A percentile compares a stretch with the other conserved stretches of the same genome.
These are phyloP conservation scores for Rhyacophila evoluta DNA, from an alignment of 2,888 invertebrate species.

Conservation along the genomic window DNA sequence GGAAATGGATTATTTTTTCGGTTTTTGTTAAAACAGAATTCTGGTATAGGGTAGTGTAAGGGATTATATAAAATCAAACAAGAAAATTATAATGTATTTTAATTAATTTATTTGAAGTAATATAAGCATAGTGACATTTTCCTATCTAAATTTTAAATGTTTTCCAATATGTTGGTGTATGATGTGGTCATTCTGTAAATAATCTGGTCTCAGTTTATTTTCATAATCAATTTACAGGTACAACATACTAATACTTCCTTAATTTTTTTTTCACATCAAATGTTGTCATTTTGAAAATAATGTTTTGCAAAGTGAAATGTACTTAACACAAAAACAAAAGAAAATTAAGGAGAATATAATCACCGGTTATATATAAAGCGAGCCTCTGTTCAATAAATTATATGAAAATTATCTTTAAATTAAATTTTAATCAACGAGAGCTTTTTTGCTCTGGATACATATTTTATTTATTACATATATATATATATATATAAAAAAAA, in stretches of 20 bases:
- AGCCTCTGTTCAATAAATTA: background rate
- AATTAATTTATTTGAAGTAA: conserved; percentile 54
- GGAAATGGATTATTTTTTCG: too few species aligned
- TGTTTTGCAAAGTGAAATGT: too few species aligned
- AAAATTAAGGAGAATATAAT: background rate
- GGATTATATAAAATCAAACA: conserved; percentile 28
- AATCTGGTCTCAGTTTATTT: conserved; percentile 5
- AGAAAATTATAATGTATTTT: conserved; percentile 48
- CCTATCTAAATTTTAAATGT: conserved; percentile 54
- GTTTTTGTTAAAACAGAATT: too few species aligned
- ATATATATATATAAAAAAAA: too few species aligned
- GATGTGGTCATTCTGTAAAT: conserved; percentile 17
- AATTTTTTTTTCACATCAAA: background rate
- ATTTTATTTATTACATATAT: too few species aligned
- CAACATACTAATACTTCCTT: background rate
- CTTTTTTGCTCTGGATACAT: too few species aligned
- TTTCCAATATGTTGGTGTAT: conserved; percentile 37
- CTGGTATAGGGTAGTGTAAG: too few species aligned
- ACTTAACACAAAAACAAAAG: too few species aligned
- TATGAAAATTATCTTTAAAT: background rate
- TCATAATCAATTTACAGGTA: conserved; percentile 16
- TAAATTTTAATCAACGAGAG: background rate
- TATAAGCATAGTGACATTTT: conserved; percentile 55
- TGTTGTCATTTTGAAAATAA: too few species aligned
- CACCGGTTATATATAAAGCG: background rate